Conservation (phyloP, 2,888 invertebrate genomes). For the Lordiphosa fenestrarum region DNA sequence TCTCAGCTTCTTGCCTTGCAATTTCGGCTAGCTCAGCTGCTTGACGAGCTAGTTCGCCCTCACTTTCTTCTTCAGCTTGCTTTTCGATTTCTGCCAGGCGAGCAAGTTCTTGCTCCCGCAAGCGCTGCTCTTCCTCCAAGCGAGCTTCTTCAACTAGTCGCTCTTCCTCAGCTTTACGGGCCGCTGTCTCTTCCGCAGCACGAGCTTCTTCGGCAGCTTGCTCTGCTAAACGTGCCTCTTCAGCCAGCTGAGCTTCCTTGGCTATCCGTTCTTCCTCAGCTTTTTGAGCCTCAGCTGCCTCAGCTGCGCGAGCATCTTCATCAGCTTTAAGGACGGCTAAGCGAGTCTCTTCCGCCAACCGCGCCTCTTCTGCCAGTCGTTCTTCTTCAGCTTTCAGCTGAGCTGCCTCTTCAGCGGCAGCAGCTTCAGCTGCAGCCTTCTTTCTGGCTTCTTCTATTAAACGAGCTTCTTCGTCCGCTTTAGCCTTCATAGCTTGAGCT, state of each 20-base stretch:
- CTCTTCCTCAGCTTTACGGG: constrained; percentile 82
- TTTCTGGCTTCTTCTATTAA: constrained; percentile 79
- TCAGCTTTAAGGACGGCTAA: constrained; percentile 80
- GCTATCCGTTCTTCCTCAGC: constrained; percentile 48
- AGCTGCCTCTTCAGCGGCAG: constrained; percentile 80
- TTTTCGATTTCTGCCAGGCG: constrained; percentile 82
- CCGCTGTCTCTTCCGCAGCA: constrained; percentile 81
- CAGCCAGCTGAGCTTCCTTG: constrained; percentile 77
- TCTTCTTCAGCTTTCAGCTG: constrained; percentile 36
- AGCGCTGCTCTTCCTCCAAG: constrained; percentile 80
- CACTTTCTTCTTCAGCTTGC: constrained; percentile 82
- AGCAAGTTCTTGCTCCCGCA: constrained; percentile 82
- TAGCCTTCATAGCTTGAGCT: constrained; percentile 82
- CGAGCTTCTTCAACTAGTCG: constrained; percentile 82
- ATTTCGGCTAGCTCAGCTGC: constrained; percentile 87
- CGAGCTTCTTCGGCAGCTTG: constrained; percentile 81
- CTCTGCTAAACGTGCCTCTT: constrained; percentile 81
- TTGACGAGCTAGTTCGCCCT: constrained; percentile 86
- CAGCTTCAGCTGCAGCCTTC: constrained; percentile 82
- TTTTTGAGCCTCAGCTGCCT: constrained; percentile 78
- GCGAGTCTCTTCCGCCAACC: constrained; percentile 83
- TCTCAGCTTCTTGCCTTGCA: constrained; percentile 84
- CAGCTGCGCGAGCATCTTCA: constrained; percentile 80
- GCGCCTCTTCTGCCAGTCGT: constrained; percentile 84
- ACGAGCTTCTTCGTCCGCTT: constrained; percentile 62